A percentile compares a stretch with the other conserved stretches of the same genome.
These are phyloP conservation scores for Lordiphosa fenestrarum DNA, from an alignment of 2,888 invertebrate species.

Conservation along the genomic window DNA sequence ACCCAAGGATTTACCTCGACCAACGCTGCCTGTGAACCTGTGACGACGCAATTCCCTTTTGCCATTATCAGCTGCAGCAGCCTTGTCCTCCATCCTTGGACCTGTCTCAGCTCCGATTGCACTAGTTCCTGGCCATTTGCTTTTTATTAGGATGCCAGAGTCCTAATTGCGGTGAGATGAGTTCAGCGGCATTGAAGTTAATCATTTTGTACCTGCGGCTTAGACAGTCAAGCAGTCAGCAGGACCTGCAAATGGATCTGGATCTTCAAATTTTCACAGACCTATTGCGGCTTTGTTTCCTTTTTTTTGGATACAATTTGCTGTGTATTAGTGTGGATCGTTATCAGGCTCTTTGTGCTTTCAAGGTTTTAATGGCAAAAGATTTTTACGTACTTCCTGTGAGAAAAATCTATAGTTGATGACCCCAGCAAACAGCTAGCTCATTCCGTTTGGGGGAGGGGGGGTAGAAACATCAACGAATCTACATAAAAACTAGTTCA, in stretches of 20 bases:
- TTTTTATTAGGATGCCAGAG: conserved; percentile 62
- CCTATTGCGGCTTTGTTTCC: conserved; percentile 62
- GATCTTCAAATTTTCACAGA: conserved; percentile 57
- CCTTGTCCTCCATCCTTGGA: conserved; percentile 16
- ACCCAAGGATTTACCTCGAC: conserved; percentile 44
- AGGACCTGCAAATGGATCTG: conserved; percentile 58
- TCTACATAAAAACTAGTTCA: conserved; percentile 70
- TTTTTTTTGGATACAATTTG: conserved; percentile 43
- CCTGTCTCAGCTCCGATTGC: conserved; percentile 41
- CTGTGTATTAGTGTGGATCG: conserved; percentile 47
- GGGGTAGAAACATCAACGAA: conserved; percentile 29
- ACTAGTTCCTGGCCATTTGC: conserved; percentile 55
- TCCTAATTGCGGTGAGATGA: conserved; percentile 69
- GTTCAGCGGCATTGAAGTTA: conserved; percentile 59
- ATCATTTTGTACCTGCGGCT: conserved; percentile 72
- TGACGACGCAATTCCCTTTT: conserved; percentile 63
- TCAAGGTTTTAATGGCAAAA: conserved; percentile 55
- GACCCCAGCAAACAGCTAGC: conserved; percentile 38
- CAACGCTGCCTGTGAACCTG: conserved; percentile 39
- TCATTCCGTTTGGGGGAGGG: conserved; percentile 20
- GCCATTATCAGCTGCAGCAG: conserved; percentile 52
- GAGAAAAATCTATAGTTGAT: conserved; percentile 61
- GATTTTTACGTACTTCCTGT: conserved; percentile 54
- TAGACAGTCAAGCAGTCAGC: conserved; percentile 58
- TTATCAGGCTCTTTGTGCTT: conserved; percentile 67